Evolutionary conservation across 2,113 vertebrate genomes (phyloP).

Genomic region (Halcyon senegalensis): DNA sequence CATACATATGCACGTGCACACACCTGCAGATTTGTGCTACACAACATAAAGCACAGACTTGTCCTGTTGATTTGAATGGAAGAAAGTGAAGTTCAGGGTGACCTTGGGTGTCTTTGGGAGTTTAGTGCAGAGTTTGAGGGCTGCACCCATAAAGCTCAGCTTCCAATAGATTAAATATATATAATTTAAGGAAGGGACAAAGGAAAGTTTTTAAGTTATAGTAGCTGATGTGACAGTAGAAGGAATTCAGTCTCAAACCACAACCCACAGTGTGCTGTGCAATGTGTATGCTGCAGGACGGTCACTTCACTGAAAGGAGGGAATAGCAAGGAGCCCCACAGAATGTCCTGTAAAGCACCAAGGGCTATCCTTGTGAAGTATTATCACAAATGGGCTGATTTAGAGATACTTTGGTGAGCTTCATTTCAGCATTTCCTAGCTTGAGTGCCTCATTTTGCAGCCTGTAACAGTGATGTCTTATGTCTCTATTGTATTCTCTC

Average conservation of each 20-base stretch:
- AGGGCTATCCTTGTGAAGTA: background rate
- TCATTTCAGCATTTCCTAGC: background rate
- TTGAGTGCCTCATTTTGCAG: background rate
- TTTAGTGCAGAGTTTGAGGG: background rate
- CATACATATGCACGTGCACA: background rate
- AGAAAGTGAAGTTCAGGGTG: background rate
- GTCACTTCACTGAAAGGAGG: background rate
- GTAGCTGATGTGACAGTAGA: background rate
- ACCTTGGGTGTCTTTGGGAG: background rate
- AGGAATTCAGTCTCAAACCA: background rate
- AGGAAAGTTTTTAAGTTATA: rapidly evolving
- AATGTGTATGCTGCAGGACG: background rate
- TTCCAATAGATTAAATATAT: background rate
- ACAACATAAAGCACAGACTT: background rate
- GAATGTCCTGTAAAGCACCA: background rate
- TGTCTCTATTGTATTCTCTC: background rate
- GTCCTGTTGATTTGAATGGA: background rate
- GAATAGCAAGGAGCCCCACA: background rate
- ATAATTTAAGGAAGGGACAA: background rate
- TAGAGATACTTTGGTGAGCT: background rate
- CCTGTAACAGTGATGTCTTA: rapidly evolving
- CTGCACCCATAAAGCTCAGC: background rate
- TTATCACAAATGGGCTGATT: background rate
- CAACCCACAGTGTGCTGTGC: rapidly evolving
- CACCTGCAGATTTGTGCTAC: background rate